Percentiles rank a stretch among this genome's conserved stretches.
phyloP scores from a whole-genome alignment of 2,888 invertebrate species.

The Bellardia pandia region DNA sequence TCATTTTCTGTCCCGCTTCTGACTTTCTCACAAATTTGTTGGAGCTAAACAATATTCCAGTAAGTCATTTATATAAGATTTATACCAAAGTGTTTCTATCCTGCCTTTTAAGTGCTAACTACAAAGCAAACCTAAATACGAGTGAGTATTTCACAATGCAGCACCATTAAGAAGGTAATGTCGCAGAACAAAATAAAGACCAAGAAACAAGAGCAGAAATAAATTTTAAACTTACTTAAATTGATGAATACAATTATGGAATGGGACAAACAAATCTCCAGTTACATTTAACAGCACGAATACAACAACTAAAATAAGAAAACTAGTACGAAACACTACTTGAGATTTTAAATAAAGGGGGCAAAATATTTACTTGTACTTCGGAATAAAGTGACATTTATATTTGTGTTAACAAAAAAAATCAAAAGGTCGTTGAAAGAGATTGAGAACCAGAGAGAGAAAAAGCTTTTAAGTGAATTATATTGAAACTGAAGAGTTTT shows the following conservation, averaged over 20 bases:
- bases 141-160: neutral
- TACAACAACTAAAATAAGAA: slow-evolving; percentile 17
- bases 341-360: slow-evolving; percentile 3
- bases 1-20: no score
- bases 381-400: neutral
- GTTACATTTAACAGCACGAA: neutral
- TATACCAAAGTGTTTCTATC: neutral
- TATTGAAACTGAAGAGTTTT: slow-evolving; percentile 43
- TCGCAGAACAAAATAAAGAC: slow-evolving; percentile 41
- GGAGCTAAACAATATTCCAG: no score
- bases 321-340: slow-evolving; percentile 7
- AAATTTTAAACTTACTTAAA: slow-evolving; percentile 5
- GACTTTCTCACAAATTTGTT: no score
- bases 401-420: neutral
- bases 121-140: neutral
- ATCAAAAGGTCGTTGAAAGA: slow-evolving; percentile 21
- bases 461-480: slow-evolving; percentile 66
- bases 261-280: neutral
- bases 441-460: slow-evolving; percentile 1
- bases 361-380: neutral
- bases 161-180: slow-evolving; percentile 33
- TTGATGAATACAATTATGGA: neutral
- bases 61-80: neutral
- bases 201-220: neutral
- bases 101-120: neutral